Conservation (phyloP, 2,888 invertebrate species). For the Euplagia quadripunctaria region DNA sequence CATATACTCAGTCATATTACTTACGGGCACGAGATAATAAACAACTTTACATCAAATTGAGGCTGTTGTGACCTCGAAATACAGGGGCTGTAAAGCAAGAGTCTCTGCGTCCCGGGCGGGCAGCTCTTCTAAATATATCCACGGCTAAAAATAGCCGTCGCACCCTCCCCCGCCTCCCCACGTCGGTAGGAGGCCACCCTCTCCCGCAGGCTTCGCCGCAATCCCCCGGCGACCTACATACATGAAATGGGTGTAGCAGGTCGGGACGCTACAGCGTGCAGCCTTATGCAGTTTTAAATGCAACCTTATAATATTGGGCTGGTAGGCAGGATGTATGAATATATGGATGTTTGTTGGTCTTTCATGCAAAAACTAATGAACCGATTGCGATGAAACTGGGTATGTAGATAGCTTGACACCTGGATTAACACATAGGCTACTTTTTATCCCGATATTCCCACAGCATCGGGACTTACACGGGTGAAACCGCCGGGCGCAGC, state of each 20-base stretch:
- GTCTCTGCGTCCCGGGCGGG: conserved; percentile 63
- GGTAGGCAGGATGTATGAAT: no score
- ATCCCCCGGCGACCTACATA: conserved; percentile 62
- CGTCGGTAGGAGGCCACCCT: conserved; percentile 27
- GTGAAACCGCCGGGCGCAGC: no score
- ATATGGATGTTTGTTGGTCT: no score
- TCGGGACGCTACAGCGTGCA: conserved; percentile 36
- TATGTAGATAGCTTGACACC: no score
- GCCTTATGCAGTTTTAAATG: conserved; percentile 35
- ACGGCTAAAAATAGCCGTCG: conserved; percentile 69
- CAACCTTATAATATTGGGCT: conserved; percentile 21
- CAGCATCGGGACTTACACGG: no score
- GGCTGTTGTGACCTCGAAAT: conserved; percentile 45
- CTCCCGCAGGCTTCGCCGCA: conserved; percentile 41
- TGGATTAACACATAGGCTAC: no score
- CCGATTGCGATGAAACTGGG: no score
- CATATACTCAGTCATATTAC: not conserved
- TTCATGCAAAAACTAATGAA: no score
- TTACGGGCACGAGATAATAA: not conserved
- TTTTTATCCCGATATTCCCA: no score
- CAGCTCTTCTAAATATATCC: conserved; percentile 76
- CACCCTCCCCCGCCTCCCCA: conserved; percentile 35
- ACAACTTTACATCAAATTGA: conserved; percentile 9
- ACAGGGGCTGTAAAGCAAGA: conserved; percentile 49
- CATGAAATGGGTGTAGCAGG: conserved; percentile 48